A percentile compares a stretch with the other conserved stretches of the same genome.
These are phyloP conservation scores for Thripadectes ignobilis DNA, from an alignment of 2,797 vertebrate genomes.

Conservation along the genomic window DNA sequence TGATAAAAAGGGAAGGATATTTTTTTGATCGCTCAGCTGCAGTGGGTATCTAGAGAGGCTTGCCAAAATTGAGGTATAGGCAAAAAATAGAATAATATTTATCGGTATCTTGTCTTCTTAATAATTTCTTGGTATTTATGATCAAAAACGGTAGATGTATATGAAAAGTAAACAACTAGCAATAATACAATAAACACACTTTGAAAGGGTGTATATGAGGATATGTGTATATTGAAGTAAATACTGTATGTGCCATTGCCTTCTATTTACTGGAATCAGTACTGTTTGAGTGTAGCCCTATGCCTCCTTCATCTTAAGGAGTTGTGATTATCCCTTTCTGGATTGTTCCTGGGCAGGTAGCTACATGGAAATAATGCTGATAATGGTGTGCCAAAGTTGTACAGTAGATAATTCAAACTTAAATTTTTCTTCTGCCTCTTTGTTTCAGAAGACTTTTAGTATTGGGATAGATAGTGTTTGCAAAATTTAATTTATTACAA, in stretches of 20 bases:
- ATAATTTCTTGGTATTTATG: background rate
- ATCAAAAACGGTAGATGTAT: background rate
- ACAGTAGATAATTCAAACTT: background rate
- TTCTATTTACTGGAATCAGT: background rate
- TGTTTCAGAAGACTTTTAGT: background rate
- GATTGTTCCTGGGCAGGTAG: background rate
- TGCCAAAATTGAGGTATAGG: background rate
- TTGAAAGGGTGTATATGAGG: rapidly evolving
- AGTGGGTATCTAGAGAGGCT: background rate
- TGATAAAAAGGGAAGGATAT: background rate
- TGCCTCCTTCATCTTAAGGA: background rate
- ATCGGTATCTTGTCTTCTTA: background rate
- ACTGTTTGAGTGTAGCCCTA: background rate
- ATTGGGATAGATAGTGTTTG: background rate
- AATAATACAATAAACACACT: background rate
- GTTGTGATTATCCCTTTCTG: background rate
- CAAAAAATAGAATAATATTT: background rate
- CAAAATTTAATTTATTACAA: background rate
- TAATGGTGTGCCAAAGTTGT: background rate
- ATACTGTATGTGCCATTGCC: background rate
- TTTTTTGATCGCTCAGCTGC: background rate
- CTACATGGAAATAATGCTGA: background rate
- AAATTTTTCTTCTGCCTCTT: background rate
- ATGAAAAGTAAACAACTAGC: background rate
- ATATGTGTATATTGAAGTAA: background rate